A percentile compares a stretch with the other conserved stretches of the same genome.
Evolutionary conservation across 2,888 invertebrate genomes (phyloP).

Genomic region (Dryobotodes eremita): DNA sequence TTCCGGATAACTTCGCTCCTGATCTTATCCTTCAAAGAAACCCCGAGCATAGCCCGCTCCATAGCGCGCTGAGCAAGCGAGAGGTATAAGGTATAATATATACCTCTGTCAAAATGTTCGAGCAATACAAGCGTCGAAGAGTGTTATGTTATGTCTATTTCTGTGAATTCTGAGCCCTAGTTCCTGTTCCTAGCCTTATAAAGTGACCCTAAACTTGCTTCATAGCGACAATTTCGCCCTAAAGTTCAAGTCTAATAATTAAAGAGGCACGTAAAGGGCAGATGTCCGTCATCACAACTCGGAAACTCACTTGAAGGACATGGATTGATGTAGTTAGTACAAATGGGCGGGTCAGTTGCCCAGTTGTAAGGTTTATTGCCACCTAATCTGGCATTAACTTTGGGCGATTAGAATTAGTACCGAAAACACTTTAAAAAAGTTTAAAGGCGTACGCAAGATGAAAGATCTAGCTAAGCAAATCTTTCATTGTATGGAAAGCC

Average conservation of each 20-base stretch:
- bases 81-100: too few species aligned
- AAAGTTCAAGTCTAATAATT: not conserved
- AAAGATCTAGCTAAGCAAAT: not conserved
- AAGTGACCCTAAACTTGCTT: not conserved
- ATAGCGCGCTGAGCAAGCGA: too few species aligned
- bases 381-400: not conserved
- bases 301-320: conserved; percentile 9
- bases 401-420: not conserved
- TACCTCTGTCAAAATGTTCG: not conserved
- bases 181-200: not conserved
- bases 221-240: conserved; percentile 2
- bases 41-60: too few species aligned
- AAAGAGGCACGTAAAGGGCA: conserved; percentile 11
- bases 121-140: not conserved
- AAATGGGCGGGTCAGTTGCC: conserved; percentile 27
- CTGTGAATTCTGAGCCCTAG: not conserved
- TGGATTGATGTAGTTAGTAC: conserved; percentile 25
- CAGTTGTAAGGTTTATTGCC: conserved; percentile 33
- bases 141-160: not conserved
- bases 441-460: not conserved
- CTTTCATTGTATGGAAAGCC: not conserved
- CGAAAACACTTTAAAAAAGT: not conserved
- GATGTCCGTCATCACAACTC: conserved; percentile 29
- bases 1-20: too few species aligned
- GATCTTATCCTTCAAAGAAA: too few species aligned